Percentiles rank a stretch among this genome's conserved stretches.
These are phyloP conservation scores for Ancistrus triradiatus DNA, from an alignment of 2,113 vertebrate species.

Conservation along the genomic window DNA sequence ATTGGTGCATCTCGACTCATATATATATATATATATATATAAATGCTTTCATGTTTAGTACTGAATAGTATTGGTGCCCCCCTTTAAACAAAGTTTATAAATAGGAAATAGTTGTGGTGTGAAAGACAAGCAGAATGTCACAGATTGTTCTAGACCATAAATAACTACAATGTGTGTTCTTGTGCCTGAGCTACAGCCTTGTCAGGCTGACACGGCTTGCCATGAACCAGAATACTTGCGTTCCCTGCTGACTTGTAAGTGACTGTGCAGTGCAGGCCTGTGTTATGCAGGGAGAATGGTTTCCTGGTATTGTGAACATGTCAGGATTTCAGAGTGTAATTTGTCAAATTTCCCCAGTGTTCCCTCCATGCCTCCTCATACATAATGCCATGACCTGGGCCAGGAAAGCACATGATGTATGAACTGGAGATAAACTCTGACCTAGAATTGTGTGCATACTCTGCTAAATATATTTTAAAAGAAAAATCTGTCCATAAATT, in stretches of 20 bases:
- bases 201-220: slow-evolving; percentile 21
- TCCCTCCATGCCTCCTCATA: neutral
- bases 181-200: slow-evolving; percentile 1
- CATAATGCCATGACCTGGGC: neutral
- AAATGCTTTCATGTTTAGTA: too few relatives aligned
- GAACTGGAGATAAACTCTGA: neutral
- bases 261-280: slow-evolving; percentile 22
- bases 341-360: slow-evolving; percentile 14
- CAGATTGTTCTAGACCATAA: neutral
- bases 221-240: slow-evolving; percentile 4
- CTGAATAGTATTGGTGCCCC: too few relatives aligned
- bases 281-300: slow-evolving; percentile 4
- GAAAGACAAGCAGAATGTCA: too few relatives aligned
- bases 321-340: slow-evolving; percentile 11
- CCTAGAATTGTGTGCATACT: neutral
- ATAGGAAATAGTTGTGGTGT: too few relatives aligned
- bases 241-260: slow-evolving; percentile 10
- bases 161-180: slow-evolving; percentile 2
- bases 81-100: too few relatives aligned
- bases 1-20: too few relatives aligned
- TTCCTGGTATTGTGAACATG: slow-evolving; percentile 20
- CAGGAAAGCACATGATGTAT: slow-evolving; percentile 4
- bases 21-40: too few relatives aligned
- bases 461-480: neutral
- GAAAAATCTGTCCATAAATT: neutral